Base-by-base conservation (phyloP, 2,797 vertebrate genomes). In the Anguilla obscura region DNA sequence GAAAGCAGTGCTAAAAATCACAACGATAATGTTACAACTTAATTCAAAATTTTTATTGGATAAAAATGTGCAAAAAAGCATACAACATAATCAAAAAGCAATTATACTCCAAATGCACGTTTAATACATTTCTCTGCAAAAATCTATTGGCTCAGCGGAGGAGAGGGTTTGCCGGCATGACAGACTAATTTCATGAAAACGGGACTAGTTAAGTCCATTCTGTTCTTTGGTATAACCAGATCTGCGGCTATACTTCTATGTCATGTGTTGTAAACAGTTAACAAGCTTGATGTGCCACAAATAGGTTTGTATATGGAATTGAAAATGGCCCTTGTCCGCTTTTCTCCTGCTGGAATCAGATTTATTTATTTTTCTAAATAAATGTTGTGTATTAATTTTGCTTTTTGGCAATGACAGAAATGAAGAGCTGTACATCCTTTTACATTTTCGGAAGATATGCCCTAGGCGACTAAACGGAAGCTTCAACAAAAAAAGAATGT, bases 141-240 rank as follows among this genome's bases (percentile, higher is more conserved):
- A 36, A 76, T 76, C 74, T 76, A 76, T 76, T 76, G 74, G 74
- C 74, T 79, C 74, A 79, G 74, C 36, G 33, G 74, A 40, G 74
- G 33, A 18, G 74, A 45, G 36, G 33, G 74, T 40, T 79, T 45
- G 36, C 88, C 89, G 90, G 91, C 89, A 48, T 40, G 60, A 30
- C 14, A 86, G 85, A 82, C 92, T 84, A 84, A 84, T 30, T 40
- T 84, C 45, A 85, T 36, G 40, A 18, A 79, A 79, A 79, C 36
- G 24, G 33, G 71, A 33, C 33, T 71, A 71, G 69, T 27, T 9
- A 27, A 71, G 71, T 18, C 71, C 36, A 79, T 79, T 79, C 90
- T 90, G 91, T 92, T 94, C 93, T 92, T 93, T 95, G 93, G 96
- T 95, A 95, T 95, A 95, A 95, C 94, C 94, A 94, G 94, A 93